A percentile compares a stretch with the other conserved stretches of the same genome.
Evolutionary conservation across 2,797 vertebrate genomes (phyloP).

Genomic region (Danionella dracula): DNA sequence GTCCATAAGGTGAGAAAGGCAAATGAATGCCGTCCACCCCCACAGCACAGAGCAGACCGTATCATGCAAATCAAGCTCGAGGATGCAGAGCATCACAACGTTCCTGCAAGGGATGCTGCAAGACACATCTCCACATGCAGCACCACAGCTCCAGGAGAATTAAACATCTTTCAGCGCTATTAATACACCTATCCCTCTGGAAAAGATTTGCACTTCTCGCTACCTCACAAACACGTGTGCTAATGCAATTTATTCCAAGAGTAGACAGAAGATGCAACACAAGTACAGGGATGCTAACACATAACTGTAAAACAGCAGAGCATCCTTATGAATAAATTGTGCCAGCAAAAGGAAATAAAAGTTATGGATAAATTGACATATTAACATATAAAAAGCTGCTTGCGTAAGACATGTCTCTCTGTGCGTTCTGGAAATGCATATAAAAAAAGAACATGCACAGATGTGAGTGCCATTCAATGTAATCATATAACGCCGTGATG

Average conservation of each 20-base stretch:
- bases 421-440: slow-evolving; percentile 41
- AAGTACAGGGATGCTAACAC: slow-evolving; percentile 18
- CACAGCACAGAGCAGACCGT: slow-evolving; percentile 28
- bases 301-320: slow-evolving; percentile 17
- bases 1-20: slow-evolving; percentile 31
- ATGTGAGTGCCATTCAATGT: slow-evolving; percentile 1
- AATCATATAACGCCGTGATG: too few species aligned
- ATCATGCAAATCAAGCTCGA: slow-evolving; percentile 48
- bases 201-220: slow-evolving; percentile 5
- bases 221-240: not conserved
- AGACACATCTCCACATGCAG: slow-evolving; percentile 38
- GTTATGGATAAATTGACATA: slow-evolving; percentile 42
- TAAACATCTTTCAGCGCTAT: slow-evolving; percentile 41
- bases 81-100: slow-evolving; percentile 39
- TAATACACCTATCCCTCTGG: slow-evolving; percentile 39
- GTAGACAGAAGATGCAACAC: slow-evolving; percentile 11
- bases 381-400: slow-evolving; percentile 44
- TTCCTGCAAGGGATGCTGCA: slow-evolving; percentile 38
- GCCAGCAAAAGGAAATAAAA: slow-evolving; percentile 28
- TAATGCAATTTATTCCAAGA: slow-evolving; percentile 21
- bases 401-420: slow-evolving; percentile 27
- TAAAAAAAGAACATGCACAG: slow-evolving; percentile 19
- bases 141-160: slow-evolving; percentile 39
- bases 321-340: slow-evolving; percentile 29
- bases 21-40: slow-evolving; percentile 34